Evolutionary conservation across 2,797 vertebrate species (phyloP).

Genomic region (Fringilla coelebs): DNA sequence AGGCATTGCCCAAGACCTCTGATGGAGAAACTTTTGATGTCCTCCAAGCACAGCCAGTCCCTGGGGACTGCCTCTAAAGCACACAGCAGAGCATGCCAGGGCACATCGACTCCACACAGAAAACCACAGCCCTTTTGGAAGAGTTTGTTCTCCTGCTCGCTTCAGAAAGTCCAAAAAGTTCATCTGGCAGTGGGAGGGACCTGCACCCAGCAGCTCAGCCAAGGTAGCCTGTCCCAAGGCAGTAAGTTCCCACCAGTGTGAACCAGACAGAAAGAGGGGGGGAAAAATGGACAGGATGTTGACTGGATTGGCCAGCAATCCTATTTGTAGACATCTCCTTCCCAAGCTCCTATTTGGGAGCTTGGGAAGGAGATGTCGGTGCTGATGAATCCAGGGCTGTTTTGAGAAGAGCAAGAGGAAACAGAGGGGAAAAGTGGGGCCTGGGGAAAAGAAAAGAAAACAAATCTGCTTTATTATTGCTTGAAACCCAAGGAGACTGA

Average conservation of each 20-base stretch:
- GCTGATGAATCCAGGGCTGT: neutral
- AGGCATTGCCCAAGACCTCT: neutral
- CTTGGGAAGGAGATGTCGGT: neutral
- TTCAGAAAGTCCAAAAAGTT: neutral
- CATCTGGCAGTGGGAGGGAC: neutral
- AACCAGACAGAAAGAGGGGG: neutral
- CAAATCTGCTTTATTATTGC: slow-evolving; percentile 8
- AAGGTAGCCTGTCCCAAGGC: neutral
- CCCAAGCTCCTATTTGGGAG: no score
- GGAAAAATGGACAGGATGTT: neutral
- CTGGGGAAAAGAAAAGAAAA: neutral
- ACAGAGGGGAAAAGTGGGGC: neutral
- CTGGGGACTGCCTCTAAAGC: neutral
- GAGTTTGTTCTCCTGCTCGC: neutral
- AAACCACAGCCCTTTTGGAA: neutral
- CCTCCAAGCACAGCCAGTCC: neutral
- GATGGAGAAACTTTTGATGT: neutral
- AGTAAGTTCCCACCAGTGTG: neutral
- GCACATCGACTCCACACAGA: neutral
- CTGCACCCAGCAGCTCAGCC: neutral
- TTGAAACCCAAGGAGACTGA: neutral
- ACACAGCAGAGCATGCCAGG: neutral
- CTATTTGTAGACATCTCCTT: neutral
- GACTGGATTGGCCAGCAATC: neutral
- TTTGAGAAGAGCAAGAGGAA: neutral